Conservation (phyloP, 2,113 vertebrate species). For the Notarius lentiginosus region DNA sequence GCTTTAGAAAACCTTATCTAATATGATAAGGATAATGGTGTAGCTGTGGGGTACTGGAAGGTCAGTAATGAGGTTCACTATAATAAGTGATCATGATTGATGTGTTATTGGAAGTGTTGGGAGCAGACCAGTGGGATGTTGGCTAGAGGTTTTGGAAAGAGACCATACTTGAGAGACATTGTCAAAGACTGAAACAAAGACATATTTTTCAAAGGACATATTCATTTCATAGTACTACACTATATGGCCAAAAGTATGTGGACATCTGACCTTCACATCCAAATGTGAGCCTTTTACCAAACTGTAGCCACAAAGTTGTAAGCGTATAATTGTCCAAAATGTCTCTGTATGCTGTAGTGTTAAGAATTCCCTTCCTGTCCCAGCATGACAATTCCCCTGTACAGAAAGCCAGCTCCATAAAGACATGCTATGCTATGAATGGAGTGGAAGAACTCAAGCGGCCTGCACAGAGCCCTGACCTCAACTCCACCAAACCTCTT, state of each 20-base stretch:
- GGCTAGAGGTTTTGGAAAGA: not conserved
- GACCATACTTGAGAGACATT: not conserved
- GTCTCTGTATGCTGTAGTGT: not conserved
- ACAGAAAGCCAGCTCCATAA: not conserved
- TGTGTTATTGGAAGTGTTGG: not conserved
- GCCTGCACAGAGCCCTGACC: not conserved
- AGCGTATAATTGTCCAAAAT: not conserved
- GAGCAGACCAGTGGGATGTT: not conserved
- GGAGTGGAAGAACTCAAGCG: not conserved
- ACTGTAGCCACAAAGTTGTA: not conserved
- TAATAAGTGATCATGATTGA: slow-evolving; percentile 2
- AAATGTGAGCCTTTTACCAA: not conserved
- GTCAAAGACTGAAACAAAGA: not conserved
- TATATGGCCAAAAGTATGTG: not conserved
- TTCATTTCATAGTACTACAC: not conserved
- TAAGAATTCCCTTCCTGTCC: not conserved
- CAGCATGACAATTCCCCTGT: not conserved
- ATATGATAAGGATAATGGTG: not conserved
- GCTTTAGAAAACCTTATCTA: not conserved
- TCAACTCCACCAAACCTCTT: too few relatives aligned
- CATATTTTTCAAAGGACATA: not conserved
- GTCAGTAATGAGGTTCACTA: slow-evolving; percentile 19
- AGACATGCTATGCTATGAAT: not conserved
- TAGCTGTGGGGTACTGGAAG: not conserved
- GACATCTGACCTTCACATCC: not conserved